These are phyloP conservation scores for Masticophis lateralis DNA, from an alignment of 2,797 vertebrate genomes.

Conservation along the genomic window DNA sequence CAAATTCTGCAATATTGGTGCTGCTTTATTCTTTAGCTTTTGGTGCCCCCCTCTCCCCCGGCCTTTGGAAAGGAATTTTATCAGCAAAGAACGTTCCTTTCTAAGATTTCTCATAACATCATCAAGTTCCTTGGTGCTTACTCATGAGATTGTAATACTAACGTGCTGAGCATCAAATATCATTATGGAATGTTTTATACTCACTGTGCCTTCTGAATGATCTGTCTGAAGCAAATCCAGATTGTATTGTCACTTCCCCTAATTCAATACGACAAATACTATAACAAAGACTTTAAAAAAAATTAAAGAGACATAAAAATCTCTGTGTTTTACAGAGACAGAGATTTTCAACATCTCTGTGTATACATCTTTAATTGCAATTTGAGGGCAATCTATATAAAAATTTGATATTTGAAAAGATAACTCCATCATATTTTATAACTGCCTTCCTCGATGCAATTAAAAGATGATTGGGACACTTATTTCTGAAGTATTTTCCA, in stretches of 20 bases:
- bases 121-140: not conserved
- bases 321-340: too few relatives aligned
- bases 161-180: constrained; percentile 13
- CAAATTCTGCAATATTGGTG: not conserved
- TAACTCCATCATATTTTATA: not conserved
- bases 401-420: not conserved
- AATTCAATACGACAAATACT: not conserved
- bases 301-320: not conserved
- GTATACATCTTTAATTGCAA: not conserved
- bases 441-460: not conserved
- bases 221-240: not conserved
- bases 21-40: not conserved
- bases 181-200: constrained; percentile 5
- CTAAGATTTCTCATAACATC: not conserved
- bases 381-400: not conserved
- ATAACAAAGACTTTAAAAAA: not conserved
- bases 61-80: not conserved
- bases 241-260: not conserved
- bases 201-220: not conserved
- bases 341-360: not conserved
- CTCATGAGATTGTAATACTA: not conserved
- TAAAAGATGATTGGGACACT: not conserved
- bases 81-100: constrained; percentile 1
- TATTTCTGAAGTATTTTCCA: not conserved
- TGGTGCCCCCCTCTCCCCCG: accelerated